Evolutionary conservation across 1,140 invertebrate genomes (phyloP), one percentile per base, ranked within the genome.

Genomic region (Ceratina calcarata): DNA sequence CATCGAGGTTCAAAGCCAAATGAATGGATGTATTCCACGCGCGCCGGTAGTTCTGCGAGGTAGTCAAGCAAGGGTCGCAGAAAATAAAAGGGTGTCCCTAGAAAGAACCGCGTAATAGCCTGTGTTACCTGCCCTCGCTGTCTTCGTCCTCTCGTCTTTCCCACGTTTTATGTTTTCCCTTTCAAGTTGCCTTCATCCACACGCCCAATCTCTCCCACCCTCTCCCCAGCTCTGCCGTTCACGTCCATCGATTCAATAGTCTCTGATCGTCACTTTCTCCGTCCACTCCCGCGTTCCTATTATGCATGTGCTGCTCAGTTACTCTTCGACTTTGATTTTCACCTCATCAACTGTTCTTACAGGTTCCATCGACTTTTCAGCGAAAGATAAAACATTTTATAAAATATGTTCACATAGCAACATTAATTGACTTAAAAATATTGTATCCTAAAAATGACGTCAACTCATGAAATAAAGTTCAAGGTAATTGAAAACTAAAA

Each of bases 1-100:
- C 87, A 89, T 89, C 73, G 78, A 88, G 81, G 87, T 80, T 88
- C 88, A 90, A 90, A 88, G 89, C 84, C 78, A 88, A 89, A 87
- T 86, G 88, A 88, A 88, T 88, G 86, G 86, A 88, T 85, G 86
- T 88, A 80, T 89, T 83, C 81, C 79, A 71, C 74, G 83, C 81
- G 81, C 80, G 83, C 45, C 24, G 65, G 66, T 61, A 77, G 74
- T 73, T 55, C 76, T 79, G 84, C 58, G 65, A 80, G 72, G 69
- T 60, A 58, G 68, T 49, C 62, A 20, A 55, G 78, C 64, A 58
- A 16, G 66, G 60, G 64, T 61, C 49, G 57, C 64, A 51, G 78
- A 81, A 89, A 88, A 89, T 89, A 88, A 89, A 88, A 89, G 88
- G 76, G 80, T 45, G 53, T 68, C 68, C 66, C 51, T 70, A 84